A percentile compares a stretch with the other conserved stretches of the same genome.
Conservation (phyloP, 2,888 invertebrate species). For the Frankliniella intonsa region DNA sequence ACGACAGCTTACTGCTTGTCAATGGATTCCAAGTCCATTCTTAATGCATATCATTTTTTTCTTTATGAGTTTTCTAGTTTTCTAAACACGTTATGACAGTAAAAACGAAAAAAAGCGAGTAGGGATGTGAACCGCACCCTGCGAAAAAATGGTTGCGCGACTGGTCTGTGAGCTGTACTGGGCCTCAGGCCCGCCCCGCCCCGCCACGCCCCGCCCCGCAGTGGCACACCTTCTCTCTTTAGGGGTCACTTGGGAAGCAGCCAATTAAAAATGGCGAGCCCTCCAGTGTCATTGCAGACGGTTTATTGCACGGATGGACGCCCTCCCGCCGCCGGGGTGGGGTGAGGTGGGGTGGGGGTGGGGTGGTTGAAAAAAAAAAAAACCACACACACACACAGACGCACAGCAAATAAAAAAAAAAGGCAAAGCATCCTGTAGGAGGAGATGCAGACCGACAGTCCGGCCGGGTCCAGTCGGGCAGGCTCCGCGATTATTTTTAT, state of each 20-base stretch:
- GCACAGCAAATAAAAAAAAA: neutral
- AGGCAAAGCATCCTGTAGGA: neutral
- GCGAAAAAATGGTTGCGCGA: too few relatives aligned
- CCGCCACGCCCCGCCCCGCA: neutral
- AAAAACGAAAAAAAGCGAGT: too few relatives aligned
- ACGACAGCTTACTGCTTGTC: too few relatives aligned
- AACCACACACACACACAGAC: neutral
- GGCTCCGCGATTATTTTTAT: neutral
- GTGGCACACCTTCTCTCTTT: neutral
- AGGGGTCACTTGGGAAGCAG: constrained; percentile 19
- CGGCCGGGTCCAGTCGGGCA: neutral
- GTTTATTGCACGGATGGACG: neutral
- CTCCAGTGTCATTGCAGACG: constrained; percentile 8
- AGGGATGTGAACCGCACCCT: too few relatives aligned
- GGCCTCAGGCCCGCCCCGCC: neutral
- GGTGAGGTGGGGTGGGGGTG: neutral
- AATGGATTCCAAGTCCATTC: too few relatives aligned
- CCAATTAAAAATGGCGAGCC: constrained; percentile 23
- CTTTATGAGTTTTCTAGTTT: too few relatives aligned
- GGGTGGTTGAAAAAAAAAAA: neutral
- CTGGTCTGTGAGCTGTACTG: too few relatives aligned
- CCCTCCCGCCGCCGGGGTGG: neutral
- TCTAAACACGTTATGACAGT: too few relatives aligned
- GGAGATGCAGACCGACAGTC: neutral
- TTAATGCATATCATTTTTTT: too few relatives aligned